Conservation (phyloP, 2,113 vertebrate species). For the Proterorhinus semilunaris region DNA sequence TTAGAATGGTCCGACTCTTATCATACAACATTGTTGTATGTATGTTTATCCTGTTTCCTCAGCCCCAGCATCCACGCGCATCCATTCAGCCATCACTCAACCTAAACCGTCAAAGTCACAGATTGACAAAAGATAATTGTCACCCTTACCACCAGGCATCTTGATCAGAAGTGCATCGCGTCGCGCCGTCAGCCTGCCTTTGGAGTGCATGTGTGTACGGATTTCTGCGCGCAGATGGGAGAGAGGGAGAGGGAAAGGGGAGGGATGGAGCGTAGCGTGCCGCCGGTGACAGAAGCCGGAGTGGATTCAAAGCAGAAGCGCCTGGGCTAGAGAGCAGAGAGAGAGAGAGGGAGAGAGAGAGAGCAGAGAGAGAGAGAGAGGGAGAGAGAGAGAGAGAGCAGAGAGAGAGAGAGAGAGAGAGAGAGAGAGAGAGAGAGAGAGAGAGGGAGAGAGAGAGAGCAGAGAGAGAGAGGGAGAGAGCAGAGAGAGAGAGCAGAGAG, state of each 20-base stretch:
- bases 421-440: background rate
- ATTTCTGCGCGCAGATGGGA: background rate
- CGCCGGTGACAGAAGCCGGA: slow-evolving; percentile 30
- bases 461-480: background rate
- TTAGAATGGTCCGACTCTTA: background rate
- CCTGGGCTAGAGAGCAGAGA: slow-evolving; percentile 36
- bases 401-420: background rate
- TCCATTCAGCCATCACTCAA: background rate
- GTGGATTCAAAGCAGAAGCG: slow-evolving; percentile 51
- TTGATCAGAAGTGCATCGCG: slow-evolving; percentile 24
- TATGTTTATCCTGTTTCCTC: background rate
- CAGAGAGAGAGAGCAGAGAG: background rate
- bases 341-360: background rate
- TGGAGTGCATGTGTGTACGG: slow-evolving; percentile 8
- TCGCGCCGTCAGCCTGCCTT: slow-evolving; percentile 22
- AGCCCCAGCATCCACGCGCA: background rate
- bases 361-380: background rate
- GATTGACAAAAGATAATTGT: background rate
- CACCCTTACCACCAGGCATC: slow-evolving; percentile 55
- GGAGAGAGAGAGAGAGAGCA: no score
- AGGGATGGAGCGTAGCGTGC: slow-evolving; percentile 10
- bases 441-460: background rate
- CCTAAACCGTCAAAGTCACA: background rate
- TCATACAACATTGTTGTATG: background rate
- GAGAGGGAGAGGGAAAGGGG: slow-evolving; percentile 3